These are phyloP conservation scores for Drosophila paulistorum DNA, from an alignment of 1,140 invertebrate species.

Conservation along the genomic window DNA sequence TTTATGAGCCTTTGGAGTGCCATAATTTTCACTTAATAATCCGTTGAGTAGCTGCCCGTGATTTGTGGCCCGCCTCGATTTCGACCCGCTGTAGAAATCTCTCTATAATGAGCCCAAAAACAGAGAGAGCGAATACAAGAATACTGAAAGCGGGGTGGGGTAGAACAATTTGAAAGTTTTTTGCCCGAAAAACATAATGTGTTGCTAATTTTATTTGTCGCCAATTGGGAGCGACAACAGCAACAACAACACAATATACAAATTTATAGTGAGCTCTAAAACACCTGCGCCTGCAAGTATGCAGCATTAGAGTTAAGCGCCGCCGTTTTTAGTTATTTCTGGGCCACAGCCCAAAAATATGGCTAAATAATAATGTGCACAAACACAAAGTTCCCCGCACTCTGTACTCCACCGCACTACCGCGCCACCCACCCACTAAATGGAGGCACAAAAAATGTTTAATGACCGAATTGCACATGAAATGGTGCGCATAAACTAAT, in stretches of 20 bases:
- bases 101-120: conserved; percentile 34
- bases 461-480: conserved; percentile 79
- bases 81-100: conserved; percentile 30
- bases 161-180: conserved; percentile 76
- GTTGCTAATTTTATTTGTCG: conserved; percentile 80
- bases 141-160: conserved; percentile 1
- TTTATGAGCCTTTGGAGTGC: conserved; percentile 80
- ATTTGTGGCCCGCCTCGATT: conserved; percentile 66
- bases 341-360: conserved; percentile 55
- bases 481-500: conserved; percentile 81
- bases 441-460: conserved; percentile 52
- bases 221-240: conserved; percentile 65
- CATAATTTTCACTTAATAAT: conserved; percentile 82
- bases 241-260: conserved; percentile 32
- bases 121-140: neutral
- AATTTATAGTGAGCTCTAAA: conserved; percentile 69
- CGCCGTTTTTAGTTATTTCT: conserved; percentile 42
- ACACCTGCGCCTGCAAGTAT: conserved; percentile 62
- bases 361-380: conserved; percentile 66
- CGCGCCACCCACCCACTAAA: conserved; percentile 3
- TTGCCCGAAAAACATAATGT: conserved; percentile 77
- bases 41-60: conserved; percentile 77
- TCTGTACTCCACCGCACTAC: neutral
- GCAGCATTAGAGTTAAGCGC: conserved; percentile 54
- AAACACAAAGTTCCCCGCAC: neutral